Percentiles rank a stretch among this genome's conserved stretches.
Conservation (phyloP, 2,888 invertebrate genomes). For the Anthrax anthrax region DNA sequence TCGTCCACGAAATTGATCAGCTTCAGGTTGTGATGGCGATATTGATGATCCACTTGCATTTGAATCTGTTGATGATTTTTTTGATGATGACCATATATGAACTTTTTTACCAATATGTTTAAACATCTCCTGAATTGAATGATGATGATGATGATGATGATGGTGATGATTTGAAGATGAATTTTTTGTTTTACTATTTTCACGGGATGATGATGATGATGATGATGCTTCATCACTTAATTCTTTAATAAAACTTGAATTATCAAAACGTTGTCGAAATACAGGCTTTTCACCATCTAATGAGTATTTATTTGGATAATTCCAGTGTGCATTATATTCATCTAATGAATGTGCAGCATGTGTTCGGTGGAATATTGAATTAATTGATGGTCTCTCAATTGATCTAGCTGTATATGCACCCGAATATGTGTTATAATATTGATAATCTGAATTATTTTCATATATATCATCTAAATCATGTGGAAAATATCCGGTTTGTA, state of each 20-base stretch:
- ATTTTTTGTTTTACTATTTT: slow-evolving; percentile 17
- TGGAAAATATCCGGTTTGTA: slow-evolving; percentile 26
- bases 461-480: slow-evolving; percentile 35
- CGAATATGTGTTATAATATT: slow-evolving; percentile 31
- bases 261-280: slow-evolving; percentile 29
- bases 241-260: slow-evolving; percentile 28
- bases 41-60: slow-evolving; percentile 12
- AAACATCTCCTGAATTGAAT: slow-evolving; percentile 63
- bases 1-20: slow-evolving; percentile 55
- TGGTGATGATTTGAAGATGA: slow-evolving; percentile 12
- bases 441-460: slow-evolving; percentile 29
- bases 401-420: slow-evolving; percentile 22
- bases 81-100: slow-evolving; percentile 55
- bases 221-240: slow-evolving; percentile 22
- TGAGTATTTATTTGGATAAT: slow-evolving; percentile 6
- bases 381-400: slow-evolving; percentile 27
- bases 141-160: slow-evolving; percentile 44
- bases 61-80: slow-evolving; percentile 36
- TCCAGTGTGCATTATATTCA: slow-evolving; percentile 19
- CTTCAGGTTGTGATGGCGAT: slow-evolving; percentile 36
- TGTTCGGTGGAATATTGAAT: slow-evolving; percentile 32
- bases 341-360: slow-evolving; percentile 28
- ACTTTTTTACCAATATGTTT: slow-evolving; percentile 61
- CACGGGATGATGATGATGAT: slow-evolving; percentile 14
- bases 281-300: slow-evolving; percentile 8